Evolutionary conservation across 2,113 vertebrate genomes (phyloP).

Genomic region (Rana temporaria): DNA sequence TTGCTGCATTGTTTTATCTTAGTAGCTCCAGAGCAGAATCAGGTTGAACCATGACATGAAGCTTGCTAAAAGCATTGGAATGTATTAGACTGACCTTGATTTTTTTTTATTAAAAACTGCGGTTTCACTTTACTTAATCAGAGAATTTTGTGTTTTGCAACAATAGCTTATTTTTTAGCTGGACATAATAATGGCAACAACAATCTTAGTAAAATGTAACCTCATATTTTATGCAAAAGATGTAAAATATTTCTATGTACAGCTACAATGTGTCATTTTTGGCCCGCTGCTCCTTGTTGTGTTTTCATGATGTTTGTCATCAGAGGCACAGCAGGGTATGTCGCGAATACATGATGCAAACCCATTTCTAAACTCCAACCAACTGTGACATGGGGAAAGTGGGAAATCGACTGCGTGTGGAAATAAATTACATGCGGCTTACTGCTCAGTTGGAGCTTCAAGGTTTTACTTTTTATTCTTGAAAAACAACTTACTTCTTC

Average conservation of each 20-base stretch:
- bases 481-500: slow-evolving; percentile 6
- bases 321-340: slow-evolving; percentile 31
- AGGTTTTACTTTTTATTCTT: slow-evolving; percentile 1
- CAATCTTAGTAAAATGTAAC: background rate
- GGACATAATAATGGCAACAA: too few relatives aligned
- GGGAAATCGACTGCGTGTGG: slow-evolving; percentile 38
- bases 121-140: too few relatives aligned
- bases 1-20: too few relatives aligned
- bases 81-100: too few relatives aligned
- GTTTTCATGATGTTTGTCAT: slow-evolving; percentile 22
- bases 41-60: too few relatives aligned
- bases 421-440: slow-evolving; percentile 36
- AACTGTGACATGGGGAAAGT: slow-evolving; percentile 39
- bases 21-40: too few relatives aligned
- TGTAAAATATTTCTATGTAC: background rate
- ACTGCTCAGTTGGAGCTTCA: slow-evolving; percentile 13
- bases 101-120: too few relatives aligned
- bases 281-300: slow-evolving; percentile 29
- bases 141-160: too few relatives aligned
- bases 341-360: slow-evolving; percentile 21
- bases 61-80: too few relatives aligned
- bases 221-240: background rate
- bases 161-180: too few relatives aligned
- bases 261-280: background rate
- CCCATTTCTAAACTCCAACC: slow-evolving; percentile 44